Conservation (phyloP, 2,888 invertebrate genomes). For the Drosophila neoperkinsi region DNA sequence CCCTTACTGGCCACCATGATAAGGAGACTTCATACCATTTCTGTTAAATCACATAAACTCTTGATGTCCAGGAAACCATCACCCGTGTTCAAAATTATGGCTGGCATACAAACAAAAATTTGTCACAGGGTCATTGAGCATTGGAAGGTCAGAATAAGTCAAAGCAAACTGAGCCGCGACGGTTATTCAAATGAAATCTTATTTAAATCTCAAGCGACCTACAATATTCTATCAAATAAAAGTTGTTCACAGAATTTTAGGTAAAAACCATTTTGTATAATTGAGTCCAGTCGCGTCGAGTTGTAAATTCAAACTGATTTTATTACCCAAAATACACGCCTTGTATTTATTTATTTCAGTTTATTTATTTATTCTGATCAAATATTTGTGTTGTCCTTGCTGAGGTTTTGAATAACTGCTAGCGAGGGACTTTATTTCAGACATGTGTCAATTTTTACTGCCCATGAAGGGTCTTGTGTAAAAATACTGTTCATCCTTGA, state of each 20-base stretch:
- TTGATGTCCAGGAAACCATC: not conserved
- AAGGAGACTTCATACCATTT: not conserved
- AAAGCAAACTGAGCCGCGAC: not conserved
- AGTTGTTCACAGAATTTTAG: not conserved
- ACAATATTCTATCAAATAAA: not conserved
- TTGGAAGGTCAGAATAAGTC: not conserved
- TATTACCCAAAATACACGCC: not conserved
- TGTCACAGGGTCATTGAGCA: not conserved
- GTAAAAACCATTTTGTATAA: not conserved
- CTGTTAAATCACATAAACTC: not conserved
- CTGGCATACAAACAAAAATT: not conserved
- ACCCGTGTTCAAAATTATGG: not conserved
- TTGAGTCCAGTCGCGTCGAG: not conserved
- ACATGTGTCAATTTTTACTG: not conserved
- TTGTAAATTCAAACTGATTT: not conserved
- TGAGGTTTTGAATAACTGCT: not conserved
- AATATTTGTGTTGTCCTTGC: not conserved
- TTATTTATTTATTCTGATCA: not conserved
- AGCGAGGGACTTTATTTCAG: not conserved
- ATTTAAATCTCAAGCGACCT: not conserved
- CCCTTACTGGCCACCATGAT: not conserved
- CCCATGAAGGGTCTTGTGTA: not conserved
- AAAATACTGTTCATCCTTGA: not conserved
- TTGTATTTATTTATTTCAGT: not conserved
- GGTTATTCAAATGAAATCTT: not conserved